These are phyloP conservation scores for Dynastes hyllus DNA, from an alignment of 2,888 invertebrate genomes.

Conservation along the genomic window DNA sequence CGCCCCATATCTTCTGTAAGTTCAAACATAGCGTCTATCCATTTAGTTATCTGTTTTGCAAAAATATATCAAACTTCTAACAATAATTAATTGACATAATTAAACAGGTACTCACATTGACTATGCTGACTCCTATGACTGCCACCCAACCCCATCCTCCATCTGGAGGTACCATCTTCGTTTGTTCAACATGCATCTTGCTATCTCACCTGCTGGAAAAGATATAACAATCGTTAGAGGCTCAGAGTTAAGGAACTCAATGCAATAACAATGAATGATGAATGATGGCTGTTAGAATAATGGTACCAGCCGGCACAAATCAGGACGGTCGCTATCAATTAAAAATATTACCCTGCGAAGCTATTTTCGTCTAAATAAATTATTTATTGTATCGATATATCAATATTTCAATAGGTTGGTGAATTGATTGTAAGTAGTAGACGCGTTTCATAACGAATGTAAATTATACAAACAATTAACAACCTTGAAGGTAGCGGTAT, in stretches of 20 bases:
- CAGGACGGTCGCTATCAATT: conserved; percentile 14
- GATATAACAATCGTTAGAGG: not conserved
- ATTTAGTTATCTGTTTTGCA: no score
- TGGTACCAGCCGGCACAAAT: not conserved
- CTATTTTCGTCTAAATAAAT: conserved; percentile 24
- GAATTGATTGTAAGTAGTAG: not conserved
- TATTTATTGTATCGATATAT: conserved; percentile 27
- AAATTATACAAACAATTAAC: not conserved
- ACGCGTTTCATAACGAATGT: not conserved
- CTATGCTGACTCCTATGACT: conserved; percentile 86
- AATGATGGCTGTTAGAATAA: not conserved
- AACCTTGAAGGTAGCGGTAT: not conserved
- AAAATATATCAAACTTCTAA: no score
- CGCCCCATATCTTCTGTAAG: no score
- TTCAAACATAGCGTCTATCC: no score
- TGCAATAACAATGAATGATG: conserved; percentile 1
- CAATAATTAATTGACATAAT: no score
- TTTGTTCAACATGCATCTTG: conserved; percentile 66
- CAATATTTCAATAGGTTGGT: not conserved
- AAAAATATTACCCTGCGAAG: conserved; percentile 19
- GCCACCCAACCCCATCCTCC: conserved; percentile 95
- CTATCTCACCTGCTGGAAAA: conserved; percentile 61
- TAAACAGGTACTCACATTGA: conserved; percentile 80
- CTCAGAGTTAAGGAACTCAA: not conserved
- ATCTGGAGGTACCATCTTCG: conserved; percentile 84